These are phyloP conservation scores for Salvelinus alpinus DNA, from an alignment of 2,113 vertebrate genomes.

Conservation along the genomic window DNA sequence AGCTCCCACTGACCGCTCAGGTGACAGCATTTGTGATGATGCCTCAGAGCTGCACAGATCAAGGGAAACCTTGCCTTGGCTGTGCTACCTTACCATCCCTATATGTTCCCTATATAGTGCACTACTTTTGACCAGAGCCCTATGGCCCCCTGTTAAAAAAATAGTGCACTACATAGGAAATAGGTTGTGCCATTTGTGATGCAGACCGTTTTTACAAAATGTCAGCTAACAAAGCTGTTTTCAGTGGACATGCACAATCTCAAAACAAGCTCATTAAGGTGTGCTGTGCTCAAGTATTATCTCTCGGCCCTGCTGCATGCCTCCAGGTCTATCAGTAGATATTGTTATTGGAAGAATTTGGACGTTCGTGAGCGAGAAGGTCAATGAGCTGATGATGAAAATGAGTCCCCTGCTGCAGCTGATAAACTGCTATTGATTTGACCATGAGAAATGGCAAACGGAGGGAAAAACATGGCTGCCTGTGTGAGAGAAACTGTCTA, in stretches of 20 bases:
- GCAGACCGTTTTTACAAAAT: conserved; percentile 35
- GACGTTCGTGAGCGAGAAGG: conserved; percentile 51
- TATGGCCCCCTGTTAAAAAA: background rate
- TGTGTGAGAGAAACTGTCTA: conserved; percentile 42
- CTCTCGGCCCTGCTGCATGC: conserved; percentile 16
- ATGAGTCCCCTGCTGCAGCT: conserved; percentile 60
- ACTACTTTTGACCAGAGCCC: no score
- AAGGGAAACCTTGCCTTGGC: conserved; percentile 30
- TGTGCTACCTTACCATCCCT: background rate
- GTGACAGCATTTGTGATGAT: conserved; percentile 29
- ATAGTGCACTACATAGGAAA: no score
- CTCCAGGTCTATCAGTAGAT: conserved; percentile 56
- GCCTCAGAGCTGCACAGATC: conserved; percentile 47
- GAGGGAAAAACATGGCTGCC: background rate
- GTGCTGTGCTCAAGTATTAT: conserved; percentile 29
- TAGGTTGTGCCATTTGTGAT: no score
- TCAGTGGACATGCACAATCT: background rate
- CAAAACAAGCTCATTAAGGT: conserved; percentile 55
- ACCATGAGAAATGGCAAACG: conserved; percentile 63
- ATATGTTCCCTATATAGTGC: no score
- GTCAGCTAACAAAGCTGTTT: conserved; percentile 56
- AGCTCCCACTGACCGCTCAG: conserved; percentile 40
- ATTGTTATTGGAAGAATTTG: conserved; percentile 62
- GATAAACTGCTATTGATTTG: conserved; percentile 68
- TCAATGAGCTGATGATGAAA: conserved; percentile 75